These are phyloP conservation scores for Paelopatides confundens DNA, from an alignment of 53 echinoderm and acorn worm genomes.

Conservation along the genomic window DNA sequence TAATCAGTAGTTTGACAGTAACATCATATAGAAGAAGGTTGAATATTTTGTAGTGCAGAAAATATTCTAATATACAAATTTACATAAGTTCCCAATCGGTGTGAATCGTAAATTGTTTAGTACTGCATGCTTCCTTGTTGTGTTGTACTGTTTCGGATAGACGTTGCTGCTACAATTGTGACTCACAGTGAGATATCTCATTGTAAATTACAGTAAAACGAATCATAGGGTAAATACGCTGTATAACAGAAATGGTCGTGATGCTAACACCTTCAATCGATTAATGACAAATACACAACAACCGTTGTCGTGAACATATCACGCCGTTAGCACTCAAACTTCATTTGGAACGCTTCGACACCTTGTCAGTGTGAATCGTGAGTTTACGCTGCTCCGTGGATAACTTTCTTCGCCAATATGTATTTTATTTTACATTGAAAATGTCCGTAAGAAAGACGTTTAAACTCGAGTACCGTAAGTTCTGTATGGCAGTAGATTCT, in stretches of 20 bases:
- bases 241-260: neutral
- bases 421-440: neutral
- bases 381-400: neutral
- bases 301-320: constrained; percentile 21
- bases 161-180: no score
- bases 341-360: constrained; percentile 34
- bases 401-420: neutral
- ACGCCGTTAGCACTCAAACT: constrained; percentile 43
- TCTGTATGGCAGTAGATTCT: no score
- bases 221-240: constrained; percentile 8
- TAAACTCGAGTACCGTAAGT: no score
- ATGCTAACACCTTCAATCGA: neutral
- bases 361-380: constrained; percentile 19
- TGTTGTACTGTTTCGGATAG: no score
- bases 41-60: no score
- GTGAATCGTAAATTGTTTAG: no score
- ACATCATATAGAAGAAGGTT: no score
- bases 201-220: constrained; percentile 6
- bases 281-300: constrained; percentile 27
- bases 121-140: no score
- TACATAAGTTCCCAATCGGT: no score
- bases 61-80: no score
- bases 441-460: no score
- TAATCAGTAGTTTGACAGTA: no score
- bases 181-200: neutral